A percentile compares a stretch with the other conserved stretches of the same genome.
Evolutionary conservation across 2,113 vertebrate genomes (phyloP).

Genomic region (Hydropotes inermis): DNA sequence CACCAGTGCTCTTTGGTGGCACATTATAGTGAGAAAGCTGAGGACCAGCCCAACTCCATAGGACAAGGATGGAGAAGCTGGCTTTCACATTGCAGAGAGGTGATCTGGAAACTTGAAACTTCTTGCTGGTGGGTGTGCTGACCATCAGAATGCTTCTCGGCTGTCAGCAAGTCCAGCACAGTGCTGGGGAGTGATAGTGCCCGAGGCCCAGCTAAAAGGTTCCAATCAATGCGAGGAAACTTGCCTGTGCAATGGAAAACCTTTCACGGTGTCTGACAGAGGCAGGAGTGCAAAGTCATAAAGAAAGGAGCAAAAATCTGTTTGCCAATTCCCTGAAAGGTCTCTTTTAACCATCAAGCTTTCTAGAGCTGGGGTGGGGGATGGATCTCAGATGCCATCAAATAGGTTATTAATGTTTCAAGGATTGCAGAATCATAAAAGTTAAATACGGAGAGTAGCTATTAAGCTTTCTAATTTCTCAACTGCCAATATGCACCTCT

Average conservation of each 20-base stretch:
- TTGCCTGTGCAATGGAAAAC: constrained; percentile 28
- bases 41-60: neutral
- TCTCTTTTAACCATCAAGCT: constrained; percentile 12
- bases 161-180: constrained; percentile 56
- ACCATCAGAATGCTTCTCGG: constrained; percentile 51
- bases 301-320: constrained; percentile 30
- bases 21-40: neutral
- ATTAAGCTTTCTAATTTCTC: constrained; percentile 13
- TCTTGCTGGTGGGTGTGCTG: constrained; percentile 56
- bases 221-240: constrained; percentile 61
- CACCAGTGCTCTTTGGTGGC: neutral
- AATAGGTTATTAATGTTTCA: constrained; percentile 43
- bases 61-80: neutral
- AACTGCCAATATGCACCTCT: neutral
- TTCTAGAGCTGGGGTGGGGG: neutral
- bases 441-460: neutral
- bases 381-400: constrained; percentile 42
- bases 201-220: constrained; percentile 64
- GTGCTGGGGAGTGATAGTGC: neutral
- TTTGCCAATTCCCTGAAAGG: constrained; percentile 36
- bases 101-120: constrained; percentile 74
- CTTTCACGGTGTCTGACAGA: constrained; percentile 49
- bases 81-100: constrained; percentile 61
- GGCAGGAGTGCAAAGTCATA: constrained; percentile 31
- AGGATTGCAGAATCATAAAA: constrained; percentile 33